phyloP scores from a whole-genome alignment of 2,797 vertebrate species.

The Miichthys miiuy region DNA sequence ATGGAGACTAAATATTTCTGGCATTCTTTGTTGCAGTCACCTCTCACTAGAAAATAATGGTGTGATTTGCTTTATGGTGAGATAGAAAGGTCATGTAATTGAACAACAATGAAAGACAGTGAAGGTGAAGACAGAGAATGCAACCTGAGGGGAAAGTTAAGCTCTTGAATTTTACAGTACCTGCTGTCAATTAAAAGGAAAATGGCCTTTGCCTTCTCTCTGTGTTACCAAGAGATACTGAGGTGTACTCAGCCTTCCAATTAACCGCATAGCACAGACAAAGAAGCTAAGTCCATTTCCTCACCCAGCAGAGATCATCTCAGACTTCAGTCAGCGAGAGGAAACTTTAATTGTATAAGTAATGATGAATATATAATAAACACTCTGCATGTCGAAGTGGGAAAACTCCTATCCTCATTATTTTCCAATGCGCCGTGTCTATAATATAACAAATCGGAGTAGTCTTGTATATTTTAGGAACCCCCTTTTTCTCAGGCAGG shows the following conservation, averaged over 20 bases:
- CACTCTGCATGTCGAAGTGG: constrained; percentile 6
- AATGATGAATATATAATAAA: constrained; percentile 45
- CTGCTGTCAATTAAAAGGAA: constrained; percentile 4
- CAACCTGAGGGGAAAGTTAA: constrained; percentile 12
- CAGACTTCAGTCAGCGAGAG: constrained; percentile 47
- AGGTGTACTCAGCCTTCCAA: constrained; percentile 26
- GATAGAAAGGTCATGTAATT: background rate
- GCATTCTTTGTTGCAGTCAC: background rate
- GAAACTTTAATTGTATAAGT: constrained; percentile 38
- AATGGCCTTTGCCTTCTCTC: background rate
- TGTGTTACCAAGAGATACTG: constrained; percentile 22
- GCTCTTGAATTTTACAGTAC: constrained; percentile 25
- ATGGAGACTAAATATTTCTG: background rate
- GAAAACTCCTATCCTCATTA: constrained; percentile 38
- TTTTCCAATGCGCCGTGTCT: constrained; percentile 21
- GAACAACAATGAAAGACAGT: background rate
- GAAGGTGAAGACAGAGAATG: constrained; percentile 4
- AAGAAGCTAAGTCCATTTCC: constrained; percentile 33
- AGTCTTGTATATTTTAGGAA: constrained; percentile 40
- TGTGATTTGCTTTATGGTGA: background rate
- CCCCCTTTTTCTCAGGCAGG: constrained; percentile 11
- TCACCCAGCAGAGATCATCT: constrained; percentile 38
- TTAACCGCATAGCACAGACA: constrained; percentile 37
- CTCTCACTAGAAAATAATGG: background rate
- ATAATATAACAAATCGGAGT: constrained; percentile 51